Evolutionary conservation across 2,888 invertebrate genomes (phyloP), one percentile per base, ranked within the genome.

Genomic region (Acleris literana): DNA sequence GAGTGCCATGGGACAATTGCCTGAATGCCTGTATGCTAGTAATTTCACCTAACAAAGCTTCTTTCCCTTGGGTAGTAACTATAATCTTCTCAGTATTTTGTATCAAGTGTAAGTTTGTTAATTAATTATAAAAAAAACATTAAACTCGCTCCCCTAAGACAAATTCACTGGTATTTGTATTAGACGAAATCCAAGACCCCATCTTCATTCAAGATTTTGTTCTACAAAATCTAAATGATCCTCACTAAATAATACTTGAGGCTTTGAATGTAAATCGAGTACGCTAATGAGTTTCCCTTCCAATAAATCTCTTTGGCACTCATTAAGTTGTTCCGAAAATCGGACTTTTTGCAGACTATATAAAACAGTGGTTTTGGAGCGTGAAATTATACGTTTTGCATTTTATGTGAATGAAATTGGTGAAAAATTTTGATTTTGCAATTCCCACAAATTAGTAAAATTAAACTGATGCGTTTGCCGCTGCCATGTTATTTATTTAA

Each of bases 301-400:
- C 69, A 69, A 77, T 77, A 74, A 77, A 77, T 78, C 74, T 78
- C 74, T 68, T 63, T 54, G 60, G 62, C 62, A 63, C 76, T 77
- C 77, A 78, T 77, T 77, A 78, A 71, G 25, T 68, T 17, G 63
- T 56, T 64, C 68, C 61, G 53, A 63, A 69, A 58, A 57, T 67
- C 49, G 57, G 60, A 55, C 60, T 60, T 60, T 9, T n/a, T 43
- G 54, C 65, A 65, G 65, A 61, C 55, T 46, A 61, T 25, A 17
- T 16, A 18, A 29, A 59, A 64, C 64, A 64, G 64, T 48, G 4
- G 25, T 54, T 25, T 57, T 5, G 4, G 17, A 46, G 46, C 46
- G 46, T 0, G 25, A 25, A 6, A 25, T 7, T 25, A 25, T 25
- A 25, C 25, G 25, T 25, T 25, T 25, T 25, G 25, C 25, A 25